Percentiles rank a stretch among this genome's conserved stretches.
Conservation (phyloP, 2,113 vertebrate species). For the Nanorana parkeri region DNA sequence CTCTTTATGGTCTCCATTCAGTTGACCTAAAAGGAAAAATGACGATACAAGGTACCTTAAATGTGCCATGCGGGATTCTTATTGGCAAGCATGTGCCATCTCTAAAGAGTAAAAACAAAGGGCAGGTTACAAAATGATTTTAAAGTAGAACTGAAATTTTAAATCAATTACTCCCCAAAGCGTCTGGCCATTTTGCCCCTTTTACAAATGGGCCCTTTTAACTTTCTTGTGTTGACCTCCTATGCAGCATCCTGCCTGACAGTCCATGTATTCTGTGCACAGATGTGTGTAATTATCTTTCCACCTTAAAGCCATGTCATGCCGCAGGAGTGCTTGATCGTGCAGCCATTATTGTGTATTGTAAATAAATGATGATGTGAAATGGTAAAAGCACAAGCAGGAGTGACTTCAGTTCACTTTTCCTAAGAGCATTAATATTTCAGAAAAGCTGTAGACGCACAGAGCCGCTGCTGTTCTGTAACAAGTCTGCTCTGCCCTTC, state of each 20-base stretch:
- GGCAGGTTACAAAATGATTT: no score
- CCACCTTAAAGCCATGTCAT: constrained; percentile 30
- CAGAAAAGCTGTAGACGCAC: not conserved
- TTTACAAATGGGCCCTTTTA: no score
- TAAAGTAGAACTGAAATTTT: no score
- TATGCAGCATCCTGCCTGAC: not conserved
- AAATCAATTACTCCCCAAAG: no score
- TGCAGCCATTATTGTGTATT: constrained; percentile 11
- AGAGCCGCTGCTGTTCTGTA: not conserved
- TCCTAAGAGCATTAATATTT: constrained; percentile 39
- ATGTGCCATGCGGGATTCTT: no score
- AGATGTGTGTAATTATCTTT: constrained; percentile 18
- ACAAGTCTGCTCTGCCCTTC: no score
- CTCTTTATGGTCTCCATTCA: no score
- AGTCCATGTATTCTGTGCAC: constrained; percentile 14
- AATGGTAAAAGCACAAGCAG: constrained; percentile 1
- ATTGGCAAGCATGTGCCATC: no score
- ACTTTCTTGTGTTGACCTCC: not conserved
- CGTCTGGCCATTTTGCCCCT: no score
- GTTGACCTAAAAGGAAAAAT: no score
- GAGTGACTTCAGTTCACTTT: constrained; percentile 37
- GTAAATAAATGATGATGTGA: not conserved
- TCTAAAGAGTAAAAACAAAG: no score
- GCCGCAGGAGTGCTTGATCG: constrained; percentile 33
- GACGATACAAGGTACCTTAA: no score